These are phyloP conservation scores for Drosophila buzzatii DNA, from an alignment of 2,888 invertebrate genomes.

Conservation along the genomic window DNA sequence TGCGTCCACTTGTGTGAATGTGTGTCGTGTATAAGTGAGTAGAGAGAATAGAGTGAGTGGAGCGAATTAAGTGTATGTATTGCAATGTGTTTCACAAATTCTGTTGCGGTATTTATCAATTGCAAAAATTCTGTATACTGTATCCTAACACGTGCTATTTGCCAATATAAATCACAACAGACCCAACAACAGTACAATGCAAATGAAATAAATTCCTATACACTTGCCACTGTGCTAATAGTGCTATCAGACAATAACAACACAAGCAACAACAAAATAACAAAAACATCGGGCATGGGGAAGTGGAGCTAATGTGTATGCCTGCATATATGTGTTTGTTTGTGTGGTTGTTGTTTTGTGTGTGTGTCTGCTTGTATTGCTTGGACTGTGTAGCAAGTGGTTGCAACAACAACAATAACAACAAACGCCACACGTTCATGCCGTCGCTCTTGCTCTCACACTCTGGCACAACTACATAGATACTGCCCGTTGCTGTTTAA, in stretches of 20 bases:
- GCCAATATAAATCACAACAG: slow-evolving; percentile 25
- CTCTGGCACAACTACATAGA: slow-evolving; percentile 6
- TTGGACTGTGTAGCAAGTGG: slow-evolving; percentile 62
- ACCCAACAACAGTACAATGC: slow-evolving; percentile 10
- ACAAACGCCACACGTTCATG: slow-evolving; percentile 36
- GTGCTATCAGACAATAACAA: slow-evolving; percentile 68
- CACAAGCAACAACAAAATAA: slow-evolving; percentile 34
- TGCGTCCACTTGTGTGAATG: slow-evolving; percentile 30
- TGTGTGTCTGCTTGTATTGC: slow-evolving; percentile 26
- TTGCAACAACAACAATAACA: slow-evolving; percentile 60
- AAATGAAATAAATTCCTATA: slow-evolving; percentile 37
- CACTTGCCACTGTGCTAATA: slow-evolving; percentile 27
- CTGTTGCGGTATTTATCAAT: slow-evolving; percentile 46
- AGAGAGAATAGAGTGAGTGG: slow-evolving; percentile 20
- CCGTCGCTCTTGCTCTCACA: slow-evolving; percentile 24
- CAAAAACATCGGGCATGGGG: slow-evolving; percentile 40
- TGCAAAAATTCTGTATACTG: slow-evolving; percentile 19
- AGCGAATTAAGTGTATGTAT: slow-evolving; percentile 27
- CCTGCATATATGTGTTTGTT: slow-evolving; percentile 4
- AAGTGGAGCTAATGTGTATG: slow-evolving; percentile 35
- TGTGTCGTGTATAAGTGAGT: slow-evolving; percentile 24
- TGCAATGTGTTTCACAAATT: slow-evolving; percentile 49
- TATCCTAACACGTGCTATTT: slow-evolving; percentile 54
- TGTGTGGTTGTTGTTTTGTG: neutral
- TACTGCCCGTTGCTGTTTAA: slow-evolving; percentile 22